Conservation (phyloP, 2,113 vertebrate genomes). For the Myotis davidii region DNA sequence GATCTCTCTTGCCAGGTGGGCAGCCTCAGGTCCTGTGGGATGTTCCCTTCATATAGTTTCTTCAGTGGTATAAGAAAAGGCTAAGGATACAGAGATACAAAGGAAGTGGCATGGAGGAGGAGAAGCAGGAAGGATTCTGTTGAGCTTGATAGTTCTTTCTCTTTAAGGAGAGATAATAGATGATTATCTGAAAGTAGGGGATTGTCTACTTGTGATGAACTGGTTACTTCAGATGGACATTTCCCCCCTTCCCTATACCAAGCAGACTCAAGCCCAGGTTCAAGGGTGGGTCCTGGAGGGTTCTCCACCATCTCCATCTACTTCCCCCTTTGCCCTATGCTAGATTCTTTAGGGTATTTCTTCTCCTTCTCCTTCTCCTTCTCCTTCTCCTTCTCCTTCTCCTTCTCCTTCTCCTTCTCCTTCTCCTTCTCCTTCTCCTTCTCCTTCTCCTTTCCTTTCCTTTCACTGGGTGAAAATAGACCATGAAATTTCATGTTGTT, state of each 20-base stretch:
- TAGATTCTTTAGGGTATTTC: no score
- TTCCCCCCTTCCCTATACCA: fast-evolving
- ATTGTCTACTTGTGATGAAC: background rate
- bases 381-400: background rate
- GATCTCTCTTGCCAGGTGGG: background rate
- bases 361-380: background rate
- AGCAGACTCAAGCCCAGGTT: background rate
- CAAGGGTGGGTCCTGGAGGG: background rate
- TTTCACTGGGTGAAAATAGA: slow-evolving; percentile 12
- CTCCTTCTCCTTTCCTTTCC: background rate
- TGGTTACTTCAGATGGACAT: background rate
- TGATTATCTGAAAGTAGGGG: background rate
- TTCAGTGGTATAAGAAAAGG: background rate
- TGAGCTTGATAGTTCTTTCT: background rate
- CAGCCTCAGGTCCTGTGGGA: background rate
- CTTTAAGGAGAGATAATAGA: background rate
- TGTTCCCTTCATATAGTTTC: background rate
- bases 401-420: background rate
- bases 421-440: background rate
- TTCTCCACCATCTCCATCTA: no score
- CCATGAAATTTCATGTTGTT: slow-evolving; percentile 56
- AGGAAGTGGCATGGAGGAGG: background rate
- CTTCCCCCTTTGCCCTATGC: background rate
- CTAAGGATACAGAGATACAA: background rate
- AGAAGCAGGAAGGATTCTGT: background rate